Percentiles rank a stretch among this genome's conserved stretches.
Evolutionary conservation across 1,140 invertebrate genomes (phyloP).

Genomic region (Bombyx mandarina): DNA sequence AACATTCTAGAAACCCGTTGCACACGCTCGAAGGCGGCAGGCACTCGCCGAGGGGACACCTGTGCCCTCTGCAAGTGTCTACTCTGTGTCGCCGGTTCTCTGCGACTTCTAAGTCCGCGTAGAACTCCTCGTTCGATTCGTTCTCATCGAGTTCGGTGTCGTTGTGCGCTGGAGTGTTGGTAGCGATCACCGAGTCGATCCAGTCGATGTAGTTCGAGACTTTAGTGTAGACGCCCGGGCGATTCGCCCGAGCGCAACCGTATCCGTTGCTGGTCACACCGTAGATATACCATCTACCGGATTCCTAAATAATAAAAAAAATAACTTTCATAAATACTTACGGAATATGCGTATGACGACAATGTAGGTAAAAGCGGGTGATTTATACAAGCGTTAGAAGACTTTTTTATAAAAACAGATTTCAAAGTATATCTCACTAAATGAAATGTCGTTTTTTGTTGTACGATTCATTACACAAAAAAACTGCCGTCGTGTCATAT

Average conservation of each 20-base stretch:
- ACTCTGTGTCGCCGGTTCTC: slow-evolving; percentile 50
- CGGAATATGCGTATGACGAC: too few relatives aligned
- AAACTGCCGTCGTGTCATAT: too few relatives aligned
- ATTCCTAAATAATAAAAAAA: slow-evolving; percentile 47
- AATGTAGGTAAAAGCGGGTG: too few relatives aligned
- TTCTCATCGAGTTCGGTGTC: slow-evolving; percentile 32
- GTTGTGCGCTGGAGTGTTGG: slow-evolving; percentile 31
- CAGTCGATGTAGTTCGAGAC: slow-evolving; percentile 84
- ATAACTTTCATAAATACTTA: too few relatives aligned
- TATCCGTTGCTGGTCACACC: slow-evolving; percentile 91
- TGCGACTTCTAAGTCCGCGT: slow-evolving; percentile 56
- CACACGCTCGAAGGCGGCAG: slow-evolving; percentile 78
- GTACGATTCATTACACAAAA: too few relatives aligned
- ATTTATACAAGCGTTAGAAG: too few relatives aligned
- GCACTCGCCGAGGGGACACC: slow-evolving; percentile 84
- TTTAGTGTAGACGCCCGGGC: slow-evolving; percentile 91
- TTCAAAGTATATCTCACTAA: too few relatives aligned
- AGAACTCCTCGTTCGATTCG: slow-evolving; percentile 53
- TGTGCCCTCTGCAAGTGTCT: slow-evolving; percentile 76
- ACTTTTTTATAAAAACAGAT: too few relatives aligned
- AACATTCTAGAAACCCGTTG: slow-evolving; percentile 83
- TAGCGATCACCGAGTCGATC: slow-evolving; percentile 75
- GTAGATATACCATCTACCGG: slow-evolving; percentile 74
- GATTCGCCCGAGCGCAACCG: slow-evolving; percentile 85
- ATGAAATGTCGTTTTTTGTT: too few relatives aligned